Base-by-base conservation (phyloP, 2,888 invertebrate species). In the Phasia obesa region DNA sequence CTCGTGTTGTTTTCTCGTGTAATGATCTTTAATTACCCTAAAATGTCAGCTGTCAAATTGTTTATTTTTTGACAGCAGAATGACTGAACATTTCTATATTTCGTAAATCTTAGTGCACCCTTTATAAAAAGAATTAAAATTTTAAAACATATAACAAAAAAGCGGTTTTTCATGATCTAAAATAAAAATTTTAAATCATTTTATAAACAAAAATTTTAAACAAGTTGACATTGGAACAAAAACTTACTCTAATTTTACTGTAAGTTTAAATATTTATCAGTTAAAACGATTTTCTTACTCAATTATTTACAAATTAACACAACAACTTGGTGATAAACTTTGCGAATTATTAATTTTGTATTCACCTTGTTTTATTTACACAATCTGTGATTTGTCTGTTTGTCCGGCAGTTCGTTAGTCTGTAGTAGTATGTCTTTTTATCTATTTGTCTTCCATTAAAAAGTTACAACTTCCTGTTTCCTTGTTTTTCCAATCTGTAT, bases 111-210 rank as follows among this genome's bases (percentile, higher is more conserved):
- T n/a, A n/a, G n/a, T n/a, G n/a, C n/a, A n/a, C n/a, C n/a, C n/a
- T n/a, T n/a, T n/a, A n/a, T n/a, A n/a, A n/a, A n/a, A n/a, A n/a
- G n/a, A n/a, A n/a, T n/a, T n/a, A n/a, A n/a, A n/a, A n/a, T n/a
- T n/a, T n/a, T n/a, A n/a, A n/a, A n/a, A n/a, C n/a, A n/a, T n/a
- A n/a, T 6, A 27, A 11, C 44, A 27, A 70, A 69, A 78, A 78
- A 79, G 83, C 25, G 21, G 79, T 83, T 83, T 71, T 60, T 67
- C 83, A 71, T 79, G 78, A 75, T 79, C 57, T 47, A 59, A 74
- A 75, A 67, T 17, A 47, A 44, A 69, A 65, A 62, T 35, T 35
- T 35, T 2, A 35, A 35, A 11, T 35, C 11, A 35, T 35, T 64
- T 49, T 9, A 53, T 15, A 59, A 57, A 42, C 13, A 67, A 47